These are phyloP conservation scores for Micronisus gabar DNA, from an alignment of 2,113 vertebrate genomes.

Conservation along the genomic window DNA sequence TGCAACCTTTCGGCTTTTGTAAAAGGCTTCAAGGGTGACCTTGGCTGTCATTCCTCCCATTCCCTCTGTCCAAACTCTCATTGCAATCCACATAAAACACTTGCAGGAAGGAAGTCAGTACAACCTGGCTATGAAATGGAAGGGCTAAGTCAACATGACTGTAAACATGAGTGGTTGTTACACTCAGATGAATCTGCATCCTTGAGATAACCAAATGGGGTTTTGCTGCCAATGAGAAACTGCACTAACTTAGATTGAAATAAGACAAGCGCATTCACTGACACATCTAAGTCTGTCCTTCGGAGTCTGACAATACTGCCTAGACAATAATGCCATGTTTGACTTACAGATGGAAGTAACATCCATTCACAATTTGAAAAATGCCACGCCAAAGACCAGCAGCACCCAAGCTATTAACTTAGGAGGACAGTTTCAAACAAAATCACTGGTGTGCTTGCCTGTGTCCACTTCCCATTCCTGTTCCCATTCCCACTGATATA, in stretches of 20 bases:
- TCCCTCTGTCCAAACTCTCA: background rate
- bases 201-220: background rate
- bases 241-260: background rate
- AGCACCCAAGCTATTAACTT: rapidly evolving
- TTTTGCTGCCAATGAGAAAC: background rate
- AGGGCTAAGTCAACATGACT: background rate
- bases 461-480: background rate
- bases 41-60: background rate
- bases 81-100: background rate
- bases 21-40: background rate
- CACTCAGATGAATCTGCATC: background rate
- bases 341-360: background rate
- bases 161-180: background rate
- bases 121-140: background rate
- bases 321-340: background rate
- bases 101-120: background rate
- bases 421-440: background rate
- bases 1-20: background rate
- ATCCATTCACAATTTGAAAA: background rate
- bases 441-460: background rate
- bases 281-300: background rate
- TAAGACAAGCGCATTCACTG: background rate
- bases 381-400: background rate
- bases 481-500: background rate
- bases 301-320: background rate